These are phyloP conservation scores for Anoura caudifer DNA, from an alignment of 2,113 vertebrate species.

Conservation along the genomic window DNA sequence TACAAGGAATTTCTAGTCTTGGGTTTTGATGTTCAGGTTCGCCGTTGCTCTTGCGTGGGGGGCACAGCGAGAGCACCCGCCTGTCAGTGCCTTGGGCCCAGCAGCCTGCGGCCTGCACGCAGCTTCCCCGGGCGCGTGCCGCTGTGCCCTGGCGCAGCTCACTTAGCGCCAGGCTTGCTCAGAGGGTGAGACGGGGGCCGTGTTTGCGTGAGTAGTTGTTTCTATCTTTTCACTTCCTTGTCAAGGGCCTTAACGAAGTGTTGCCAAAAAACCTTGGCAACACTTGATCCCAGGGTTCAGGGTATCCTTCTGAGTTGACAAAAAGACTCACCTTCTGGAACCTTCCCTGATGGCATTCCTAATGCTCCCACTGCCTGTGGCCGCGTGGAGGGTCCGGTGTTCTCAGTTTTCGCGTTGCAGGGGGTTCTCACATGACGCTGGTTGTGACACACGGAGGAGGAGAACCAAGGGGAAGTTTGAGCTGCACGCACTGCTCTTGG, in stretches of 20 bases:
- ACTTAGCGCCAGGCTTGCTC: background rate
- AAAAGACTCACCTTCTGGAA: background rate
- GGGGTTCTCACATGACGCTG: background rate
- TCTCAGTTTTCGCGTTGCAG: background rate
- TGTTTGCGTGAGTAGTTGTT: background rate
- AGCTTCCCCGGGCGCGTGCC: no score
- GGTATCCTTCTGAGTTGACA: background rate
- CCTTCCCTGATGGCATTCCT: background rate
- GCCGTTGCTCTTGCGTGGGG: background rate
- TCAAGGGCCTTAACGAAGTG: background rate
- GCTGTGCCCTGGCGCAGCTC: background rate
- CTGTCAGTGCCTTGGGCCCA: background rate
- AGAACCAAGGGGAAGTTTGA: background rate
- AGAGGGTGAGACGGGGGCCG: no score
- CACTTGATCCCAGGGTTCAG: background rate
- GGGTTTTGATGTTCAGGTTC: background rate
- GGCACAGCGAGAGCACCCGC: background rate
- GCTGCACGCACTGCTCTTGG: background rate
- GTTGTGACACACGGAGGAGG: background rate
- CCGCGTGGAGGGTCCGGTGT: background rate
- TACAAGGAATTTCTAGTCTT: background rate
- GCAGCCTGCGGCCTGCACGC: background rate
- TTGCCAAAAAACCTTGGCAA: background rate
- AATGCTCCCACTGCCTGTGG: background rate
- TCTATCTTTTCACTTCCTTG: background rate